These are phyloP conservation scores for Macroteleia sp. DNA, from an alignment of 2,888 invertebrate genomes.

Conservation along the genomic window DNA sequence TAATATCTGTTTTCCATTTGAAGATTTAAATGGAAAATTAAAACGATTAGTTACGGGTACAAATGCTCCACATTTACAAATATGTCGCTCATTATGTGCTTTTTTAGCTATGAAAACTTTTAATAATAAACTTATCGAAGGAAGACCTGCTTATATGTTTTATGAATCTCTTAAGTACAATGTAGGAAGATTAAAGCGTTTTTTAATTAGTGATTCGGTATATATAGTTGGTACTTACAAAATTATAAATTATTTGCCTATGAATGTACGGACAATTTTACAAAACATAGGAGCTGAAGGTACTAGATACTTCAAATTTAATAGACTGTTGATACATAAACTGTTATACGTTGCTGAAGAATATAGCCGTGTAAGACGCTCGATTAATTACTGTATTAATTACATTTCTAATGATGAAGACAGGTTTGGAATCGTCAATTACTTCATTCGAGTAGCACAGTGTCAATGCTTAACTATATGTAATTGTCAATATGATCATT, in stretches of 20 bases:
- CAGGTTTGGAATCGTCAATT: too few relatives aligned
- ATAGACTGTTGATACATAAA: background rate
- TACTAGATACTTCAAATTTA: background rate
- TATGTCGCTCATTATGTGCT: background rate
- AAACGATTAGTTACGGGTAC: constrained; percentile 2
- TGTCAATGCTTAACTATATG: too few relatives aligned
- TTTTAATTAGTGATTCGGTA: background rate
- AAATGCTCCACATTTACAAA: background rate
- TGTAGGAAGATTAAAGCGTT: constrained; percentile 4
- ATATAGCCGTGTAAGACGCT: too few relatives aligned
- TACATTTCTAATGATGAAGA: too few relatives aligned
- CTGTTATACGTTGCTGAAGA: background rate
- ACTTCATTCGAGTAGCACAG: too few relatives aligned
- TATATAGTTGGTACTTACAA: constrained; percentile 4
- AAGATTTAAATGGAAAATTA: constrained; percentile 30
- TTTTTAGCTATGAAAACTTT: too few relatives aligned
- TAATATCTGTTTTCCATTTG: constrained; percentile 27
- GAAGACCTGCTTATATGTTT: background rate
- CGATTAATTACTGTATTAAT: too few relatives aligned
- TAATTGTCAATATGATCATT: too few relatives aligned
- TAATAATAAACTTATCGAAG: background rate
- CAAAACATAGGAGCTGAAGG: background rate
- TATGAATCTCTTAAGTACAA: background rate
- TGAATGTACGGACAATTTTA: background rate
- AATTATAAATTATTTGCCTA: background rate